Percentiles rank a stretch among this genome's conserved stretches.
These are phyloP conservation scores for Papilio dardanus DNA, from an alignment of 1,140 invertebrate genomes.

Conservation along the genomic window DNA sequence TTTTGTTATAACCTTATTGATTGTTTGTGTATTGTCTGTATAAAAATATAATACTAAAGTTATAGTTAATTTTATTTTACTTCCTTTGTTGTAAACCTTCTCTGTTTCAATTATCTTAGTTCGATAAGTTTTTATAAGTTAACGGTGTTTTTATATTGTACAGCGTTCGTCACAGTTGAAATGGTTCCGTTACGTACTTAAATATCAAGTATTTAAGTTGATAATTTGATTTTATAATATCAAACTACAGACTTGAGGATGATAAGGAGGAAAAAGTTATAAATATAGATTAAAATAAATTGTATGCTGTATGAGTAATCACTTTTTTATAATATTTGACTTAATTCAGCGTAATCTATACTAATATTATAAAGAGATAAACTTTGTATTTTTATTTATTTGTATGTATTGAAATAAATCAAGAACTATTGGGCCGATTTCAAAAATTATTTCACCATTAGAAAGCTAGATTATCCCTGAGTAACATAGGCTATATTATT, in stretches of 20 bases:
- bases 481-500: too few species aligned
- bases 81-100: constrained; percentile 21
- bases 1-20: not conserved
- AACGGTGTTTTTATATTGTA: constrained; percentile 21
- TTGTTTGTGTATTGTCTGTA: constrained; percentile 12
- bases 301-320: not conserved
- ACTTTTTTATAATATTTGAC: not conserved
- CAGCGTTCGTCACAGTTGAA: constrained; percentile 20
- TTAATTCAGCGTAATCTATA: not conserved
- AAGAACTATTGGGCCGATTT: too few species aligned
- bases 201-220: constrained; percentile 17
- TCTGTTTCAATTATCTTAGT: constrained; percentile 10
- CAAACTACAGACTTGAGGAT: not conserved
- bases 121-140: constrained; percentile 7
- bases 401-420: too few species aligned
- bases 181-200: constrained; percentile 7
- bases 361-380: too few species aligned
- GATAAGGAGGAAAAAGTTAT: not conserved
- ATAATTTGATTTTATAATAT: constrained; percentile 14
- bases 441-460: too few species aligned
- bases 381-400: not conserved
- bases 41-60: constrained; percentile 17
- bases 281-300: not conserved
- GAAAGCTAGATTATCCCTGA: too few species aligned
- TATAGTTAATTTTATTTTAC: constrained; percentile 5